Evolutionary conservation across 2,113 vertebrate genomes (phyloP), one percentile per base, ranked within the genome.

Genomic region (Grallaria varia): DNA sequence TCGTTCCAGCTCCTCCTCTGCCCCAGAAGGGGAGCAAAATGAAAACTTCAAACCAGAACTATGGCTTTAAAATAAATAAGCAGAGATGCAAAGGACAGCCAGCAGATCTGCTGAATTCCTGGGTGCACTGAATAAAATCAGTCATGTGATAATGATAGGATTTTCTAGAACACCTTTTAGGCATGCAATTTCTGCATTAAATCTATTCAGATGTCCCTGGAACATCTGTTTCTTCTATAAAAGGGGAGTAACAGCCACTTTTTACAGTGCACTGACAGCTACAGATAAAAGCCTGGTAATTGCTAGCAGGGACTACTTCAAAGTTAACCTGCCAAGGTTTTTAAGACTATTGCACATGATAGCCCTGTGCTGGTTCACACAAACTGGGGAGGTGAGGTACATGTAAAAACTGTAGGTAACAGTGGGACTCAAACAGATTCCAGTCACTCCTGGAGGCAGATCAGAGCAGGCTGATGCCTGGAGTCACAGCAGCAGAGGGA

Each of bases 111-210:
- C 85, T 71, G 92, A 85, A 85, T 77, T 95, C 92, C 90, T 92
- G 96, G 20, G 90, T 88, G 79, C 85, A 63, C 69, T 79, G 90
- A 93, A 91, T 87, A 84, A 95, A 96, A 75, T 72, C 96, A 95
- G 88, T 64, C 90, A 83, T 85, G 92, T 85, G 95, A 68, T 83
- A 83, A 94, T 69, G 92, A 95, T 91, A 72, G 88, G 95, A 96
- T 97, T 95, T 96, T 95, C 95, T 94, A 83, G 84, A 95, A 94
- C 95, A 97, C 87, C 96, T 96, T 96, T 96, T 85, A 90, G 84
- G 87, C 93, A 68, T 84, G 44, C 74, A 64, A 40, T 87, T 90
- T 91, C 87, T 85, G 67, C 44, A 85, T 88, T 85, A 91, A 75
- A 94, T 83, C 78, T 93, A 64, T 93, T 94, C 87, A 96, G 85